phyloP scores from a whole-genome alignment of 2,113 vertebrate genomes.

The Phycodurus eques region DNA sequence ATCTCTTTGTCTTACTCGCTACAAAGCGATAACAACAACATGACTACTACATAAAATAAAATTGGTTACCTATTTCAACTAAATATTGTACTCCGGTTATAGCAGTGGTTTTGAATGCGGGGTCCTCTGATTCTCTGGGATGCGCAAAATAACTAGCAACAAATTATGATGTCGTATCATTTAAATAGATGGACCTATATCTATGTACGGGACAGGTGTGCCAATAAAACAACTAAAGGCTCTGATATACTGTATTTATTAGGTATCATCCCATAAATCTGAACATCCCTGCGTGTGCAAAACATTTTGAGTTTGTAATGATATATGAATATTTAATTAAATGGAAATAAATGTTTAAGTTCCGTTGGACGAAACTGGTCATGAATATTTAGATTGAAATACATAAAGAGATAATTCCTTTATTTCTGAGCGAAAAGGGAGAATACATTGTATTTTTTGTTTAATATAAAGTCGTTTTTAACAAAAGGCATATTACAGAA shows the following conservation, averaged over 20 bases:
- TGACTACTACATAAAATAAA: no score
- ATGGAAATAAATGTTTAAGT: not conserved
- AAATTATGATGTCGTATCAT: not conserved
- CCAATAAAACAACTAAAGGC: not conserved
- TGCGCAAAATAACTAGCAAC: not conserved
- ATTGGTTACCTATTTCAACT: no score
- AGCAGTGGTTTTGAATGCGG: not conserved
- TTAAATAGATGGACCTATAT: no score
- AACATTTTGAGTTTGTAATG: not conserved
- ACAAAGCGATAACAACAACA: no score
- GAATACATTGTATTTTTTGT: no score
- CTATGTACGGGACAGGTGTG: not conserved
- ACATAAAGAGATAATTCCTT: not conserved
- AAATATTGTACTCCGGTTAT: not conserved
- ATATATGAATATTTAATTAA: not conserved
- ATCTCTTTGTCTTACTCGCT: not conserved
- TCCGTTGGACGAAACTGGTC: not conserved
- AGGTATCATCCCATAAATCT: no score
- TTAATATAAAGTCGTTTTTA: no score
- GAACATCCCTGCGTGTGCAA: not conserved
- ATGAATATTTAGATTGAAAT: not conserved
- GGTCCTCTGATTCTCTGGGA: not conserved
- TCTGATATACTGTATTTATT: no score
- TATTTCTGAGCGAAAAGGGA: no score
- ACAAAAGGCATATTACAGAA: no score